phyloP scores from a whole-genome alignment of 2,797 vertebrate genomes.

The Danionella dracula region DNA sequence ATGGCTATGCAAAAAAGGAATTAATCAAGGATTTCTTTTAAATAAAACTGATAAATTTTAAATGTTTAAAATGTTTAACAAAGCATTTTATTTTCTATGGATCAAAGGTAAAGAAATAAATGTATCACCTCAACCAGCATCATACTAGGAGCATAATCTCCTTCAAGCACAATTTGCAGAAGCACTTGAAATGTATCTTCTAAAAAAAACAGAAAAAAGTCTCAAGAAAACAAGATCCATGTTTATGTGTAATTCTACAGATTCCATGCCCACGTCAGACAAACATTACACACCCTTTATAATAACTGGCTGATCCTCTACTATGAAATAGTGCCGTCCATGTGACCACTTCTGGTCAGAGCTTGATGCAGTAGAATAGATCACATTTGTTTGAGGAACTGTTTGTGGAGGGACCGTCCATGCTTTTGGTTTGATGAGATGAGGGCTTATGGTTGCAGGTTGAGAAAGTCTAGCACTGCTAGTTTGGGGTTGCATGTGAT shows the following conservation, averaged over 20 bases:
- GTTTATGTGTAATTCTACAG: not conserved
- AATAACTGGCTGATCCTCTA: slow-evolving; percentile 58
- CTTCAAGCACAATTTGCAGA: slow-evolving; percentile 66
- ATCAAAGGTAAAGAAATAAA: too few relatives aligned
- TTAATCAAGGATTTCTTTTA: too few relatives aligned
- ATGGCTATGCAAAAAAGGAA: not conserved
- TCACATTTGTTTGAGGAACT: not conserved
- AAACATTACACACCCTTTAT: slow-evolving; percentile 56
- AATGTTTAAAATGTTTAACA: too few relatives aligned
- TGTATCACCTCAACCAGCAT: slow-evolving; percentile 53
- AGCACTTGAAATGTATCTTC: slow-evolving; percentile 65
- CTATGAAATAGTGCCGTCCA: slow-evolving; percentile 55
- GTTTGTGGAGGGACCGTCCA: not conserved
- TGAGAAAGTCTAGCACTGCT: not conserved
- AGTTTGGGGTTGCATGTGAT: not conserved
- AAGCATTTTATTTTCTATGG: too few relatives aligned
- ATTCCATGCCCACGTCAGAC: not conserved
- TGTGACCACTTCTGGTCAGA: slow-evolving; percentile 14
- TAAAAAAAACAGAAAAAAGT: slow-evolving; percentile 38
- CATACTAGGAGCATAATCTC: slow-evolving; percentile 30
- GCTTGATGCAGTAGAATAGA: not conserved
- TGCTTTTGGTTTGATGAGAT: slow-evolving; percentile 4
- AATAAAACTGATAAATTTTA: too few relatives aligned
- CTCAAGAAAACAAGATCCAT: not conserved
- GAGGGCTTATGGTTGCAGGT: slow-evolving; percentile 7